Base-by-base conservation (phyloP, 2,113 vertebrate species). In the Kryptolebias marmoratus region DNA sequence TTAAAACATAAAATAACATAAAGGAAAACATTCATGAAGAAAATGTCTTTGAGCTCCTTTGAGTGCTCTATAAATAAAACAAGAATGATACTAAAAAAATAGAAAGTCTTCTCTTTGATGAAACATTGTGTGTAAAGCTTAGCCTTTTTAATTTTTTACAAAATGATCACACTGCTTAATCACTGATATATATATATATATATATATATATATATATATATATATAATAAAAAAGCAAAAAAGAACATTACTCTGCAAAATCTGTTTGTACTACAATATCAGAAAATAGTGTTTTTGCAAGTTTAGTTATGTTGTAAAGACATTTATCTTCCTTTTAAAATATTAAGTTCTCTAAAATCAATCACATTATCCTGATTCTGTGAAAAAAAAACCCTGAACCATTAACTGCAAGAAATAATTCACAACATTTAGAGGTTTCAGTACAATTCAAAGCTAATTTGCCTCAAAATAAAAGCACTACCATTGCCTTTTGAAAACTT, bases 1-100 rank as follows among this genome's bases (percentile, higher is more conserved):
- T 63, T 55, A 42, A 63, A 58, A 80, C 60, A 75, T 22, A 16
- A 80, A 68, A 65, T 48, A 67, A 62, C 36, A n/a, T 39, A 77
- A 77, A 77, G 30, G 39, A 30, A 30, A 56, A 16, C 15, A 14
- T 64, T 69, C 27, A 62, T 39, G 36, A 22, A 32, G 64, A 52
- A 75, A 68, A 50, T 47, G 13, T 59, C 18, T 44, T 48, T 64
- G 44, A 54, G 48, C 18, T 18, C 60, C 44, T 68, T 22, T 63
- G 68, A 39, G 52, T 65, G 45, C 42, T 50, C 3, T 16, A 64
- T 50, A 69, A 30, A 52, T 55, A 64, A 64, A 69, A 52, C 53
- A 68, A 12, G 27, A 58, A 18, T 52, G 44, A 32, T 1, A 2
- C 49, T 49, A 27, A 30, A 62, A 39, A 42, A 32, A 58, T 52